Percentiles rank a stretch among this genome's conserved stretches.
phyloP scores from a whole-genome alignment of 2,113 vertebrate species.

The Orycteropus afer region DNA sequence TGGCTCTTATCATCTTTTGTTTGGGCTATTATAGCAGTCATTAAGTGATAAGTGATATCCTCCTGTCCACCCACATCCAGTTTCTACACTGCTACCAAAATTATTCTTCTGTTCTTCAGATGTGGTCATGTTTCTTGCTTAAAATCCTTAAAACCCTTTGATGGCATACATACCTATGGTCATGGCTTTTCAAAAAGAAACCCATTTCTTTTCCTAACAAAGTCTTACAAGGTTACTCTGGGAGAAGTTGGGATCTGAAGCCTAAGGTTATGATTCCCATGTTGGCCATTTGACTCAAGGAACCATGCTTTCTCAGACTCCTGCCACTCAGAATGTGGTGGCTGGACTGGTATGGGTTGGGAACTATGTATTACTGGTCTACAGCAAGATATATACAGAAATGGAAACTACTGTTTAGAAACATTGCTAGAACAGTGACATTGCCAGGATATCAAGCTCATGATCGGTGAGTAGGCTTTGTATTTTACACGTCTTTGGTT shows the following conservation, averaged over 20 bases:
- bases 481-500: background rate
- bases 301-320: background rate
- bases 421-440: background rate
- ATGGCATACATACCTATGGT: background rate
- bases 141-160: background rate
- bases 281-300: background rate
- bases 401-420: background rate
- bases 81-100: background rate
- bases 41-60: accelerated
- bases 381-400: background rate
- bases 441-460: background rate
- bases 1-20: background rate
- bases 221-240: background rate
- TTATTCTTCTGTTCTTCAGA: background rate
- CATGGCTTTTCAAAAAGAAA: background rate
- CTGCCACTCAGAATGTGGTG: background rate
- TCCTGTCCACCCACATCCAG: accelerated
- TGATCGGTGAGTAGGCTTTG: background rate
- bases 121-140: background rate
- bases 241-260: background rate
- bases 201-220: background rate
- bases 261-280: background rate
- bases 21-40: background rate
- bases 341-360: background rate
- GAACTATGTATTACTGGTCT: background rate